A percentile compares a stretch with the other conserved stretches of the same genome.
Conservation (phyloP, 2,888 invertebrate species). For the Drosophila algonquin region DNA sequence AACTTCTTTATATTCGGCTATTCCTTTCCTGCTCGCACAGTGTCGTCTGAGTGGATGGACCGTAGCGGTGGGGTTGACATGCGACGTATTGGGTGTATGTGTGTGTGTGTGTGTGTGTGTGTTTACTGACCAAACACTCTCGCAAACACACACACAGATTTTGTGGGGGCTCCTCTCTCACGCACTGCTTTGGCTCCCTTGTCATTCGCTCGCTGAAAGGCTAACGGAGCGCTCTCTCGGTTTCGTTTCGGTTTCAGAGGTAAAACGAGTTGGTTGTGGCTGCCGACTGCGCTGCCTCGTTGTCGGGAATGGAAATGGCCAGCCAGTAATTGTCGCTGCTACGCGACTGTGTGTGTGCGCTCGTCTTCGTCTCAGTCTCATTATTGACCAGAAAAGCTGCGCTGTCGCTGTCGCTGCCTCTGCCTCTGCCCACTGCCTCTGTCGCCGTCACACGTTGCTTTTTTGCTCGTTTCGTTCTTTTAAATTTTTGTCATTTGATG, state of each 20-base stretch:
- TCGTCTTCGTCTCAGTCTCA: constrained; percentile 20
- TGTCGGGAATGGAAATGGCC: constrained; percentile 73
- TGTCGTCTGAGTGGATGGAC: constrained; percentile 77
- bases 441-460: constrained; percentile 53
- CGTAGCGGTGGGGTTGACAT: constrained; percentile 75
- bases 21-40: constrained; percentile 60
- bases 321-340: constrained; percentile 65
- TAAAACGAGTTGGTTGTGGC: constrained; percentile 63
- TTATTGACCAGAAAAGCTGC: constrained; percentile 34
- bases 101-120: constrained; percentile 51
- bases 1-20: constrained; percentile 37
- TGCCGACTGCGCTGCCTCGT: constrained; percentile 33
- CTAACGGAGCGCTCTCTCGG: constrained; percentile 36
- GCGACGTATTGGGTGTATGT: constrained; percentile 69
- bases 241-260: constrained; percentile 63
- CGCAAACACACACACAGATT: constrained; percentile 24
- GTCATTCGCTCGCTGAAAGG: constrained; percentile 48
- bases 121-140: constrained; percentile 65
- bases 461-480: constrained; percentile 63
- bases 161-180: constrained; percentile 32
- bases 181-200: constrained; percentile 50
- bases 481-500: constrained; percentile 79
- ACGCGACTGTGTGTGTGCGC: constrained; percentile 24
- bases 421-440: constrained; percentile 33
- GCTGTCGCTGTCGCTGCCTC: constrained; percentile 41